Percentiles rank a stretch among this genome's conserved stretches.
phyloP scores from a whole-genome alignment of 2,888 invertebrate genomes.

The Zaprionus lineosus region DNA sequence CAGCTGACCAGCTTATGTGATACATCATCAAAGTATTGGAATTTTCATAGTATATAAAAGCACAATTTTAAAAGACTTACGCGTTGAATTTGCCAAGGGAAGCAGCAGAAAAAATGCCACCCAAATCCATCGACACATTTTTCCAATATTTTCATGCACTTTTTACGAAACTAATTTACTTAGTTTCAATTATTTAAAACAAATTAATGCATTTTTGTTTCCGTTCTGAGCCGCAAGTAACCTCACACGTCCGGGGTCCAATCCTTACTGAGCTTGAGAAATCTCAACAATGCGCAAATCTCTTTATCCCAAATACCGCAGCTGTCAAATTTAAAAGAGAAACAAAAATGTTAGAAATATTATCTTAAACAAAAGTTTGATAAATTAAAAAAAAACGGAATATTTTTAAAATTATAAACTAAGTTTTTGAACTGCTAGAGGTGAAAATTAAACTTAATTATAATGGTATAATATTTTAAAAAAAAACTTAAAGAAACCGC shows the following conservation, averaged over 20 bases:
- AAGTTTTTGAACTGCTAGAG: too few species aligned
- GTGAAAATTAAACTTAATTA: too few species aligned
- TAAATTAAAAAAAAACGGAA: too few species aligned
- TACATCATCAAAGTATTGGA: constrained; percentile 66
- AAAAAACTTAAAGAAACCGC: too few species aligned
- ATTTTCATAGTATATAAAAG: constrained; percentile 55
- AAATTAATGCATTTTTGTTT: constrained; percentile 18
- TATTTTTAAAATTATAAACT: too few species aligned
- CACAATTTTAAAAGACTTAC: constrained; percentile 50
- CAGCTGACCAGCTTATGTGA: constrained; percentile 40
- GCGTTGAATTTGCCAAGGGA: constrained; percentile 65
- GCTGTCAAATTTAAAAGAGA: constrained; percentile 1
- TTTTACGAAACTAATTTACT: neutral
- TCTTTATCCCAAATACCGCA: neutral
- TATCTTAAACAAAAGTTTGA: too few species aligned
- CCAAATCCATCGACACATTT: constrained; percentile 63
- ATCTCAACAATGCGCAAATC: constrained; percentile 6
- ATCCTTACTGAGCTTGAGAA: constrained; percentile 43
- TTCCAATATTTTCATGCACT: constrained; percentile 16
- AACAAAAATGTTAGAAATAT: neutral
- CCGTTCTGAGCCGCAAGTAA: constrained; percentile 4
- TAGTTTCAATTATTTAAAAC: neutral
- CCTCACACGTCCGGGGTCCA: constrained; percentile 36
- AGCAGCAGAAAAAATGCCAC: constrained; percentile 60
- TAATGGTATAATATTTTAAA: too few species aligned